Conservation (phyloP, 2,888 invertebrate species). For the Dusona sp. region DNA sequence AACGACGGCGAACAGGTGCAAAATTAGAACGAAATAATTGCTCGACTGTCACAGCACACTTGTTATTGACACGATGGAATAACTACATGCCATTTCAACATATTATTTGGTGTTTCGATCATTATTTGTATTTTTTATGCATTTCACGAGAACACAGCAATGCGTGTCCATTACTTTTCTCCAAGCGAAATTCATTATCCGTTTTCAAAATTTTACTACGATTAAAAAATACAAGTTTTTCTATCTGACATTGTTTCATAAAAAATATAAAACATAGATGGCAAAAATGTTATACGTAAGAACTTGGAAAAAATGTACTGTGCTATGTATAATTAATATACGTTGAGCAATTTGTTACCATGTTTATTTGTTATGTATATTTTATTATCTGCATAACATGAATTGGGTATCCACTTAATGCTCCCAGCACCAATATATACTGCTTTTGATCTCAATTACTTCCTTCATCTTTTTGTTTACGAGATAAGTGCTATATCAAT, state of each 20-base stretch:
- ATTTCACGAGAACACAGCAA: not conserved
- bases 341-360: not conserved
- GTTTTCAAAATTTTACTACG: not conserved
- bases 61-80: slow-evolving; percentile 31
- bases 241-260: not conserved
- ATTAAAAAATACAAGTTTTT: not conserved
- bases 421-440: slow-evolving; percentile 15
- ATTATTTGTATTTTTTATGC: not conserved
- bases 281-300: not conserved
- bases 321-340: slow-evolving; percentile 20
- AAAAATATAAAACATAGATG: not conserved
- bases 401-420: slow-evolving; percentile 9
- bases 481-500: not conserved
- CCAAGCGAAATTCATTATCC: not conserved
- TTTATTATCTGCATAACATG: slow-evolving; percentile 1
- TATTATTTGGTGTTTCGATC: not conserved
- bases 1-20: slow-evolving; percentile 32
- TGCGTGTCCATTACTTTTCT: not conserved
- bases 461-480: slow-evolving; percentile 36
- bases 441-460: slow-evolving; percentile 17
- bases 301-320: not conserved
- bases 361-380: slow-evolving; percentile 20
- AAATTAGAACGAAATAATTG: slow-evolving; percentile 44
- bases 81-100: not conserved
- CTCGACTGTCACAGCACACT: slow-evolving; percentile 27